Percentiles rank a stretch among this genome's conserved stretches.
phyloP scores from a whole-genome alignment of 2,113 vertebrate species.

The Ammospiza caudacuta region DNA sequence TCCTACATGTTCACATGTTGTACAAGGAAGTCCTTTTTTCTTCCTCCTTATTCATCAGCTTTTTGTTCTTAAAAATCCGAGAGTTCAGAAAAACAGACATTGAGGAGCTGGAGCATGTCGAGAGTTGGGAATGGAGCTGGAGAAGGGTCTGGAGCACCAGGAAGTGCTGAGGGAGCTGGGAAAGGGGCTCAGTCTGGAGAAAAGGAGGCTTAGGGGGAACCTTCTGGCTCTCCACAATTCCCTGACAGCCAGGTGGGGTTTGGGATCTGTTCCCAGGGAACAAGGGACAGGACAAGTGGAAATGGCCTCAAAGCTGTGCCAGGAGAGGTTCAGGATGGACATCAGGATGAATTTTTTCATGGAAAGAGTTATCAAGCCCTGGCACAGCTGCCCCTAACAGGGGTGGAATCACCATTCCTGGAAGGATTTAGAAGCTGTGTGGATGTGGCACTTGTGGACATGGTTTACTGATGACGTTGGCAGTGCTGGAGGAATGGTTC shows the following conservation, averaged over 20 bases:
- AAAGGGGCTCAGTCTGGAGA: no score
- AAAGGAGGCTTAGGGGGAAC: not conserved
- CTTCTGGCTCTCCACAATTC: not conserved
- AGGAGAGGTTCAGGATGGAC: not conserved
- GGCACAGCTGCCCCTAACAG: not conserved
- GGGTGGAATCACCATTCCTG: not conserved
- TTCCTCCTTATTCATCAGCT: not conserved
- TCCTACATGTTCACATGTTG: fast-evolving
- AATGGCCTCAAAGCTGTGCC: not conserved
- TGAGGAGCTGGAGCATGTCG: not conserved
- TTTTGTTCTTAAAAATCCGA: not conserved
- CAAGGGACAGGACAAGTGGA: not conserved
- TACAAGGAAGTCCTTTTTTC: not conserved
- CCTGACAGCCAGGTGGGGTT: not conserved
- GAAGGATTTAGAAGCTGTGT: not conserved
- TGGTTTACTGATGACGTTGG: not conserved
- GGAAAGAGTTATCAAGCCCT: not conserved
- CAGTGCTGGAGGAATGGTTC: not conserved
- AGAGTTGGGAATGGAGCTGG: not conserved
- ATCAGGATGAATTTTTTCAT: not conserved
- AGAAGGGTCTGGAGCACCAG: not conserved
- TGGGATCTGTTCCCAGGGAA: fast-evolving
- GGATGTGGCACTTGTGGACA: not conserved
- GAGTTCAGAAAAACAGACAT: not conserved
- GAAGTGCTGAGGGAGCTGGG: not conserved